Conservation (phyloP, 2,113 vertebrate species). For the Ptychochromis oligacanthus region DNA sequence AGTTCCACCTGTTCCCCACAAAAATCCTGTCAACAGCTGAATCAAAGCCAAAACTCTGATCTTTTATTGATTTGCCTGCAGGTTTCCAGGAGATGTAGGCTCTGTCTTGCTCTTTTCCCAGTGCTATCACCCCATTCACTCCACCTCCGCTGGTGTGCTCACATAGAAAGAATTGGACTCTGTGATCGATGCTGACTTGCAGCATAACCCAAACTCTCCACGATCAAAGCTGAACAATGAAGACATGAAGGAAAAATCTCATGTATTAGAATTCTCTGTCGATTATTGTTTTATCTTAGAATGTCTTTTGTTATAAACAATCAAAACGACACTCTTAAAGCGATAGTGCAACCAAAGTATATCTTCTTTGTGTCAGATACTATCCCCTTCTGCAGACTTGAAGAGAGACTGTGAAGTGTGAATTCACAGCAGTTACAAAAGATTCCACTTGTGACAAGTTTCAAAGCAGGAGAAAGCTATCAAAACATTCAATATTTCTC, state of each 20-base stretch:
- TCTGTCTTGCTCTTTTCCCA: not conserved
- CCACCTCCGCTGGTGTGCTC: not conserved
- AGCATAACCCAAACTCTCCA: not conserved
- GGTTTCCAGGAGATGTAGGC: slow-evolving; percentile 10
- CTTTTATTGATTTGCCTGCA: slow-evolving; percentile 21
- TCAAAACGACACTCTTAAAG: not conserved
- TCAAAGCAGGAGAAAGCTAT: slow-evolving; percentile 1
- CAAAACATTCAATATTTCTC: slow-evolving; percentile 3
- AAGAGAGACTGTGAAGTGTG: not conserved
- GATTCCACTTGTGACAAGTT: not conserved
- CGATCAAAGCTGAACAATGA: not conserved
- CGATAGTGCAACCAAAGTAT: not conserved
- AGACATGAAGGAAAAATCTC: not conserved
- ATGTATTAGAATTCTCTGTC: not conserved
- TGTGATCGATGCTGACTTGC: not conserved
- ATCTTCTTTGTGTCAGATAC: not conserved
- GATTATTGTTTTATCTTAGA: not conserved
- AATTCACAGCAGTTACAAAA: not conserved
- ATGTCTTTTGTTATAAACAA: not conserved
- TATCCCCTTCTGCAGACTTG: not conserved
- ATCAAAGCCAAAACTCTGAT: slow-evolving; percentile 19
- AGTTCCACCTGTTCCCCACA: not conserved
- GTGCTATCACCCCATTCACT: slow-evolving; percentile 2
- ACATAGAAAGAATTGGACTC: not conserved
- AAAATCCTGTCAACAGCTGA: slow-evolving; percentile 11